Evolutionary conservation across 2,888 invertebrate species (phyloP), one percentile per base, ranked within the genome.

Genomic region (Meganola albula): DNA sequence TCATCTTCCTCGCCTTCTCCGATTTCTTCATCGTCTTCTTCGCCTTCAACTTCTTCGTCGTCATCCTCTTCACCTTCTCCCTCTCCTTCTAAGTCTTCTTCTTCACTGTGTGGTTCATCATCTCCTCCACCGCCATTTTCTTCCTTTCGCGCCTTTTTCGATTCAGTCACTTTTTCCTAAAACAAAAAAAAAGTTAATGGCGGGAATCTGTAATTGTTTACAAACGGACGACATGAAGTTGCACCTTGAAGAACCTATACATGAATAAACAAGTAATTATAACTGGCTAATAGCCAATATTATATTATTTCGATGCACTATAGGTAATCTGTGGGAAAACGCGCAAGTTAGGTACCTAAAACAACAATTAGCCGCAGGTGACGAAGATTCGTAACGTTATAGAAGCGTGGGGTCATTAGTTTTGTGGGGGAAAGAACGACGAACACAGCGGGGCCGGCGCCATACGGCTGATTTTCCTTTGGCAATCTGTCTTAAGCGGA

Each of bases 121-220:
- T 87, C 88, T 21, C 87, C 87, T 12, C 90, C 90, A 34, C 90
- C 91, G 16, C 92, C 92, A 61, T 93, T 92, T 68, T 93, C 92
- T 66, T 92, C 92, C 83, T 92, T 93, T 87, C 91, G 92, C 79
- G 91, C 90, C 83, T 93, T 93, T 86, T 93, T 93, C 51, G 90
- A 89, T 40, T 92, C 92, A 36, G 92, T 91, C 49, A 85, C 86
- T 82, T 92, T 92, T 51, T 92, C 92, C 92, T 92, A 71, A 53
- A 64, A 64, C 27, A 27, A 30, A 25, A 30, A 44, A 25, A 10
- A 25, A 42, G 27, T 35, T 40, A 47, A 25, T 51, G 34, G 37
- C 45, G 43, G 41, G 36, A 52, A 34, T 21, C 24, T 10, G 23
- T 35, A 11, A 43, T 40, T 63, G 59, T 64, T 68, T 67, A 64